Evolutionary conservation across 1,140 invertebrate species (phyloP).

Genomic region (Orussus abietinus): DNA sequence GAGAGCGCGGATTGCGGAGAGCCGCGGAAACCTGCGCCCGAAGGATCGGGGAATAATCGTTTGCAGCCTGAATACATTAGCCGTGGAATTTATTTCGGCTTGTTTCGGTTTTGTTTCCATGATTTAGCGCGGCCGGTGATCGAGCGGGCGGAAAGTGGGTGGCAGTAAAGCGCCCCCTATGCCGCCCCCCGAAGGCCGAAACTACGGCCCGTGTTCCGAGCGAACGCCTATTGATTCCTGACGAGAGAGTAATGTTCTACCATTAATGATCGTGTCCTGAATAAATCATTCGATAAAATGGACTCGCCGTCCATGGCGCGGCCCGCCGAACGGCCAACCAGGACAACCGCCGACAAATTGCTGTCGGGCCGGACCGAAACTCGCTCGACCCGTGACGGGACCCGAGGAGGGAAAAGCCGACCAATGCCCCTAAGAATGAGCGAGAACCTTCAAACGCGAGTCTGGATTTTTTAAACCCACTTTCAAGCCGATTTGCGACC

Average conservation of each 20-base stretch:
- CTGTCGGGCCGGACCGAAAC: slow-evolving; percentile 16
- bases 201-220: slow-evolving; percentile 14
- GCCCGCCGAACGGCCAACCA: slow-evolving; percentile 15
- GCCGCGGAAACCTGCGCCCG: slow-evolving; percentile 42
- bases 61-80: slow-evolving; percentile 47
- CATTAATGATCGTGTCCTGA: slow-evolving; percentile 47
- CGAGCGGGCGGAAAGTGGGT: background rate
- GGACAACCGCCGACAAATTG: slow-evolving; percentile 32
- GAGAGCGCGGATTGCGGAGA: slow-evolving; percentile 41
- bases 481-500: slow-evolving; percentile 25
- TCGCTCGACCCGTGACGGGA: too few relatives aligned
- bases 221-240: slow-evolving; percentile 43
- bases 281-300: slow-evolving; percentile 52
- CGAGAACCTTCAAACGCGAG: too few relatives aligned
- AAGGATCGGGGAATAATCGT: slow-evolving; percentile 49
- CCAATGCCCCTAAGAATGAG: too few relatives aligned
- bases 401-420: too few relatives aligned
- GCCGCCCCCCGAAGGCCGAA: background rate
- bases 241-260: slow-evolving; percentile 47
- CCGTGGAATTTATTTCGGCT: slow-evolving; percentile 47
- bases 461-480: too few relatives aligned
- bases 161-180: too few relatives aligned
- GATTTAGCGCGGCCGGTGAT: slow-evolving; percentile 28
- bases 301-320: slow-evolving; percentile 22
- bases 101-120: slow-evolving; percentile 45